Base-by-base conservation (phyloP, 2,113 vertebrate genomes). In the Ctenodactylus gundi region DNA sequence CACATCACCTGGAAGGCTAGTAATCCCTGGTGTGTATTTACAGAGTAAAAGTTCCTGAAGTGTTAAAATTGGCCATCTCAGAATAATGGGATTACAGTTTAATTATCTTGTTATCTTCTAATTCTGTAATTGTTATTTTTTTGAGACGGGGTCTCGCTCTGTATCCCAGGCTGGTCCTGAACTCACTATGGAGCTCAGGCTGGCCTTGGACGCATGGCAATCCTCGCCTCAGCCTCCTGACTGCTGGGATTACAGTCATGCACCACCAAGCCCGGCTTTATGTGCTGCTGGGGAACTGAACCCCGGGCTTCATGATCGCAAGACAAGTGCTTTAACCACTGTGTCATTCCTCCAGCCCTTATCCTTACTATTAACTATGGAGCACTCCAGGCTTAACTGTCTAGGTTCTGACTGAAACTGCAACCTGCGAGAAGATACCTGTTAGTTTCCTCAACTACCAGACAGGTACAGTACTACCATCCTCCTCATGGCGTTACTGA, bases 321-420 rank as follows among this genome's bases (percentile, higher is more conserved):
- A n/a, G n/a, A n/a, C n/a, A n/a, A n/a, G n/a, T n/a, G n/a, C n/a
- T n/a, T n/a, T n/a, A n/a, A n/a, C n/a, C n/a, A n/a, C n/a, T n/a
- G n/a, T n/a, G n/a, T n/a, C n/a, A n/a, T n/a, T n/a, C n/a, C n/a
- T n/a, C n/a, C n/a, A n/a, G n/a, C n/a, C n/a, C n/a, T n/a, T n/a
- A n/a, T n/a, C n/a, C n/a, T n/a, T n/a, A n/a, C n/a, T n/a, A n/a
- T 41, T 51, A 70, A 49, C 72, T 87, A 82, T 1, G 75, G 17
- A 51, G 11, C 44, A 93, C 12, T 76, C 10, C 65, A 70, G n/a
- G 39, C 9, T 72, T 87, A n/a, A 46, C 13, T 93, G 15, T 44
- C 75, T 68, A 85, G 13, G 46, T 94, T 96, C 81, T 80, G 75
- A 80, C 13, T 80, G 75, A 27, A 78, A 39, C 20, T 85, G 39